A percentile compares a stretch with the other conserved stretches of the same genome.
Conservation (phyloP, 1,140 invertebrate species). For the Drosophila auraria region DNA sequence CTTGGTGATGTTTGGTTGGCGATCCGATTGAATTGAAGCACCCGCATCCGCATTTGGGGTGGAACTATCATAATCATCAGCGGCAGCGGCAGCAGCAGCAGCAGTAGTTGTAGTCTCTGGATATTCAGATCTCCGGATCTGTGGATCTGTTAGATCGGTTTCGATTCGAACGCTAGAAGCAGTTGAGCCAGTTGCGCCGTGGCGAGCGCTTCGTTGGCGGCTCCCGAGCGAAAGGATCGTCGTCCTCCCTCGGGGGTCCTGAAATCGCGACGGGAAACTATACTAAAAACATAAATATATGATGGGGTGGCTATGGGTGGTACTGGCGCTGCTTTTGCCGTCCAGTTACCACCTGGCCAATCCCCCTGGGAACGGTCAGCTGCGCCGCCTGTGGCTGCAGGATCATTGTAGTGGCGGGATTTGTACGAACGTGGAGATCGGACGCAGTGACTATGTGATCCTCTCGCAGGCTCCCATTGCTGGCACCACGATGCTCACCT, state of each 20-base stretch:
- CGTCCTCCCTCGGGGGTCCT: conserved; percentile 27
- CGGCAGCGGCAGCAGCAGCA: background rate
- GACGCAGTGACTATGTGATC: conserved; percentile 77
- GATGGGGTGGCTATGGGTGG: conserved; percentile 30
- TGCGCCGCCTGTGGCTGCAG: conserved; percentile 82
- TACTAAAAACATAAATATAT: background rate
- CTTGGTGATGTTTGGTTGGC: conserved; percentile 13
- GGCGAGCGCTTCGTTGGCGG: conserved; percentile 73
- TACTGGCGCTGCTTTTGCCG: conserved; percentile 18
- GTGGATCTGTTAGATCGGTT: conserved; percentile 25
- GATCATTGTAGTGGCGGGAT: conserved; percentile 76
- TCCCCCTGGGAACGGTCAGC: conserved; percentile 44
- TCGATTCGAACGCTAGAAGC: conserved; percentile 28
- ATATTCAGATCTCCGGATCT: conserved; percentile 28
- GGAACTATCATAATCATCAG: conserved; percentile 16
- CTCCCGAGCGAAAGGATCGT: conserved; percentile 48
- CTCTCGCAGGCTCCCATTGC: conserved; percentile 70
- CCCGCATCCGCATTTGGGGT: conserved; percentile 52
- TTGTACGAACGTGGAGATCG: conserved; percentile 70
- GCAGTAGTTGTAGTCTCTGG: conserved; percentile 12
- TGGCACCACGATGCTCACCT: conserved; percentile 65
- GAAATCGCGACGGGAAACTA: conserved; percentile 10
- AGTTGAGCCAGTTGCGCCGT: conserved; percentile 74
- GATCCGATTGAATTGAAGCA: conserved; percentile 48
- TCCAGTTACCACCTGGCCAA: conserved; percentile 32